Base-by-base conservation (phyloP, 2,797 vertebrate species). In the Glossophaga mutica region DNA sequence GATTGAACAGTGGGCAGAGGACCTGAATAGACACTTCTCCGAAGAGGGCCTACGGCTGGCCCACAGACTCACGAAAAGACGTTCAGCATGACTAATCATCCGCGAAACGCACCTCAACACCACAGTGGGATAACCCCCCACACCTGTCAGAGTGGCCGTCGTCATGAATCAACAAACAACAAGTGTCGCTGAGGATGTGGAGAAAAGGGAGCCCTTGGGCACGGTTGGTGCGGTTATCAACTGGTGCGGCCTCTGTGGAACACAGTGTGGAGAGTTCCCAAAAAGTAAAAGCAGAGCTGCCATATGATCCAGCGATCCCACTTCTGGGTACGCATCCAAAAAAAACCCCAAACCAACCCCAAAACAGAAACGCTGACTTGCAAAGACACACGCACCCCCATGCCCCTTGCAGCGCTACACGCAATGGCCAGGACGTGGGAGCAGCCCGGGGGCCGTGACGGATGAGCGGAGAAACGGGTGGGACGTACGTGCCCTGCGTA, bases 401-500 rank as follows among this genome's bases (percentile, higher is more conserved):
- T 82, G 29, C 12, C 22, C 57, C 44, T 5, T 15, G 29, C 18
- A 59, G 78, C 26, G 21, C n/a, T 32, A 21, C 21, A 42, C 14
- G n/a, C 39, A 44, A 22, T 21, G 7, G 55, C 37, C 37, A 22
- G 44, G 78, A 32, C n/a, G 32, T 5, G 55, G 55, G 6, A 32
- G 26, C 39, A 22, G 3, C 77, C 32, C 7, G n/a, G 9, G 19
- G 11, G n/a, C 46, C 48, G 2, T 0, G 19, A 15, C 8, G 48
- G 74, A 4, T 4, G n/a, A 77, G 24, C n/a, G 46, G 48, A 14
- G 48, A 76, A 14, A 50, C 24, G 19, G 2, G 9, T 29, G 37
- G 24, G 2, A 5, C 55, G 3, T n/a, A 0, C 4, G 8, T 15
- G 3, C 55, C 2, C 44, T 11, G 79, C 18, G 5, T n/a, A n/a